phyloP scores from a whole-genome alignment of 2,888 invertebrate genomes.

The Ophion costatus region DNA sequence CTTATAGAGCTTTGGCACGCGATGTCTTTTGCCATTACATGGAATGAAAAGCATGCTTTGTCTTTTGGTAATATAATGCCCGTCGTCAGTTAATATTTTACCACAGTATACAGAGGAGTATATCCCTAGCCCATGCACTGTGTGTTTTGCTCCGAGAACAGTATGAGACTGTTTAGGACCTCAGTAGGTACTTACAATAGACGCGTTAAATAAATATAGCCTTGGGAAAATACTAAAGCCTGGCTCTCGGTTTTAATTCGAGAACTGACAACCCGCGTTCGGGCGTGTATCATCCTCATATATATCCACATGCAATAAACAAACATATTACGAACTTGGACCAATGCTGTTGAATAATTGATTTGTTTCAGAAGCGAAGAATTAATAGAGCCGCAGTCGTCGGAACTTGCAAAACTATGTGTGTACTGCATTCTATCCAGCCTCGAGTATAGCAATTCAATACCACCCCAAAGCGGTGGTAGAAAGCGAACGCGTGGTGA shows the following conservation, averaged over 20 bases:
- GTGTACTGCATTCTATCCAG: constrained; percentile 90
- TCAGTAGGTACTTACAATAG: too few relatives aligned
- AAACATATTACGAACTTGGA: background rate
- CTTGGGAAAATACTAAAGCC: too few relatives aligned
- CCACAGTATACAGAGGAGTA: background rate
- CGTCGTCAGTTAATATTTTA: background rate
- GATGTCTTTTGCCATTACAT: too few relatives aligned
- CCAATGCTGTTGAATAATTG: background rate
- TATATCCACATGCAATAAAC: background rate
- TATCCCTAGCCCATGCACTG: background rate
- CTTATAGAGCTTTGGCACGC: too few relatives aligned
- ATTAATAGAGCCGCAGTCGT: constrained; percentile 91
- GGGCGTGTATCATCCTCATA: too few relatives aligned
- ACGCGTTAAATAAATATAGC: too few relatives aligned
- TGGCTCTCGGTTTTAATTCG: too few relatives aligned
- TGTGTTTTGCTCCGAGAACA: too few relatives aligned
- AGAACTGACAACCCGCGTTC: too few relatives aligned
- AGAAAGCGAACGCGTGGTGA: constrained; percentile 87
- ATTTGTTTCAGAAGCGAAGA: constrained; percentile 85
- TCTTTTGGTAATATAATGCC: too few relatives aligned
- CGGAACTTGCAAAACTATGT: constrained; percentile 90
- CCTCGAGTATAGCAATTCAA: constrained; percentile 85
- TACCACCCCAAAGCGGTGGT: constrained; percentile 82
- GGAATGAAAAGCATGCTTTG: too few relatives aligned
- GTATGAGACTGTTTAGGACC: too few relatives aligned